These are phyloP conservation scores for Petroica traversi DNA, from an alignment of 2,113 vertebrate species.

Conservation along the genomic window DNA sequence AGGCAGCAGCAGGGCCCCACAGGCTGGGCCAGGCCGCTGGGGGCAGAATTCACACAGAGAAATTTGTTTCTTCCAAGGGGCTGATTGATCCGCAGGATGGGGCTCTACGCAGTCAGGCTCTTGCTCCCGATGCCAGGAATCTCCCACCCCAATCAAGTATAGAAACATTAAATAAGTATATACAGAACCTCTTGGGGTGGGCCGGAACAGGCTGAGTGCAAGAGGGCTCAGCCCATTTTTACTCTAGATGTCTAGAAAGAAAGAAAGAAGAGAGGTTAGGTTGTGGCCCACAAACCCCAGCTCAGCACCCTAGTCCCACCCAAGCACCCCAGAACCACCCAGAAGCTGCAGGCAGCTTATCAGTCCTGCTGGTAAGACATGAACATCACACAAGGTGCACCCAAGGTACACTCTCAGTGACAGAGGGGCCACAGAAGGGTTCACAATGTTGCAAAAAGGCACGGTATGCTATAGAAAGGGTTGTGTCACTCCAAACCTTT, in stretches of 20 bases:
- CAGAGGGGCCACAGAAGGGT: neutral
- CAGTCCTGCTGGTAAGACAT: accelerated
- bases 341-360: neutral
- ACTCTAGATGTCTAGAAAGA: slow-evolving; percentile 92
- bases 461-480: neutral
- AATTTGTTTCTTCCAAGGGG: slow-evolving; percentile 1
- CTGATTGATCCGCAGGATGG: neutral
- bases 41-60: slow-evolving; percentile 55
- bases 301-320: neutral
- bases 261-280: slow-evolving; percentile 11
- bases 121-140: neutral
- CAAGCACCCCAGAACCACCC: neutral
- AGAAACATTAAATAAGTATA: slow-evolving; percentile 81
- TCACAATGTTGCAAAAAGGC: neutral
- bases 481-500: neutral
- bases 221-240: slow-evolving; percentile 91
- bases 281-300: neutral
- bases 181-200: slow-evolving; percentile 57
- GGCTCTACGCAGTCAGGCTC: neutral
- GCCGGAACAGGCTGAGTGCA: slow-evolving; percentile 19
- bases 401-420: accelerated
- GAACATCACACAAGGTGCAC: neutral
- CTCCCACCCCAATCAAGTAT: slow-evolving; percentile 8
- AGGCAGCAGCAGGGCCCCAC: neutral
- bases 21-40: neutral